Conservation (phyloP, 2,888 invertebrate species). For the Drosophila diplacantha region DNA sequence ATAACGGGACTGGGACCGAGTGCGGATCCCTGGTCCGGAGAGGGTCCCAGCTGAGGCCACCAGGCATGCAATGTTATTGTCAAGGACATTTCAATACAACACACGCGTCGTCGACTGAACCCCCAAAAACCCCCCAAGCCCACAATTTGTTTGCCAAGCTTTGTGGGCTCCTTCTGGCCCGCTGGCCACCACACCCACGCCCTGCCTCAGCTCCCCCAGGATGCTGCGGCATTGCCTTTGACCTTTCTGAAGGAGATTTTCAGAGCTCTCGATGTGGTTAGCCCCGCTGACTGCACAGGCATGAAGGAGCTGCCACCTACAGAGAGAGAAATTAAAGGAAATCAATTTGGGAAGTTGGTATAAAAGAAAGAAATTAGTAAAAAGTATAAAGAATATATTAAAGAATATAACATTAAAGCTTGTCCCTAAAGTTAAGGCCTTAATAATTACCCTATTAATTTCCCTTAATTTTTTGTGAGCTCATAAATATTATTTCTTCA, state of each 20-base stretch:
- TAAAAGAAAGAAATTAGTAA: background rate
- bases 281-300: conserved; percentile 18
- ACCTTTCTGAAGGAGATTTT: conserved; percentile 70
- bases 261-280: conserved; percentile 28
- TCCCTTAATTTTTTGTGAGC: no score
- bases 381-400: background rate
- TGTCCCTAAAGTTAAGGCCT: background rate
- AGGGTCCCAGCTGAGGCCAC: conserved; percentile 24
- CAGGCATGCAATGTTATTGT: conserved; percentile 66
- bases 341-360: background rate
- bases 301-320: background rate
- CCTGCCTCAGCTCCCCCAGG: conserved; percentile 12
- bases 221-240: conserved; percentile 55
- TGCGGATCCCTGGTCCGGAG: conserved; percentile 11
- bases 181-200: background rate
- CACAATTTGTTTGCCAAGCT: conserved; percentile 18
- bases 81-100: conserved; percentile 67
- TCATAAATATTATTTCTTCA: background rate
- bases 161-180: background rate
- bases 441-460: background rate
- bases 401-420: background rate
- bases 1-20: conserved; percentile 20
- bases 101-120: conserved; percentile 40
- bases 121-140: conserved; percentile 5
- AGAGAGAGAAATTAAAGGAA: background rate